Percentiles rank a stretch among this genome's conserved stretches.
Conservation (phyloP, 2,888 invertebrate genomes). For the Labia minor region DNA sequence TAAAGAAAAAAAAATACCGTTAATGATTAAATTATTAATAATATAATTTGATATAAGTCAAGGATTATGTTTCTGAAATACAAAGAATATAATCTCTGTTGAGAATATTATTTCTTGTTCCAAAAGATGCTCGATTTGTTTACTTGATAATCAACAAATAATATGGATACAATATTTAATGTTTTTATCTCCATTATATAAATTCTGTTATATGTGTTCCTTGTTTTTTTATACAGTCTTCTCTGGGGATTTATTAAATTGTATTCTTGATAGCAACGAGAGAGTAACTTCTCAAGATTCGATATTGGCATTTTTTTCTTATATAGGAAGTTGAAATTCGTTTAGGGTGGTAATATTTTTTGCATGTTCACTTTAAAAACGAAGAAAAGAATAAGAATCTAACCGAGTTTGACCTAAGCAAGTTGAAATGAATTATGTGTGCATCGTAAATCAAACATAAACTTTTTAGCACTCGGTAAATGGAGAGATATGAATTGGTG, state of each 20-base stretch:
- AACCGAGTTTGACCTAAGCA: not conserved
- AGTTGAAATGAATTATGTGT: conserved; percentile 13
- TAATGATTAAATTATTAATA: no score
- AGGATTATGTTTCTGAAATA: no score
- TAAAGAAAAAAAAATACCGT: no score
- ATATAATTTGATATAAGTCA: no score
- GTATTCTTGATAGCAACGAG: not conserved
- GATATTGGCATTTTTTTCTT: not conserved
- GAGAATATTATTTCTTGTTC: no score
- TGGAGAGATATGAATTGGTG: not conserved
- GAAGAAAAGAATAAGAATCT: not conserved
- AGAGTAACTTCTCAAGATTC: not conserved
- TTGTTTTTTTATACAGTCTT: not conserved
- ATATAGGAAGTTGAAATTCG: not conserved
- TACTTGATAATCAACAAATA: not conserved
- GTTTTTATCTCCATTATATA: not conserved
- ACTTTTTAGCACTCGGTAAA: not conserved
- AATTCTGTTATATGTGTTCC: not conserved
- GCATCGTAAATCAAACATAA: not conserved
- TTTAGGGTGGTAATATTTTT: not conserved
- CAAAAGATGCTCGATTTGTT: not conserved
- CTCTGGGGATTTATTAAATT: not conserved
- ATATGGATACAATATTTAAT: not conserved
- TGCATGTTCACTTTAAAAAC: not conserved
- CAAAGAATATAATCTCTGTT: no score